Base-by-base conservation (phyloP, 1,140 invertebrate species). In the Danaus plexippus region DNA sequence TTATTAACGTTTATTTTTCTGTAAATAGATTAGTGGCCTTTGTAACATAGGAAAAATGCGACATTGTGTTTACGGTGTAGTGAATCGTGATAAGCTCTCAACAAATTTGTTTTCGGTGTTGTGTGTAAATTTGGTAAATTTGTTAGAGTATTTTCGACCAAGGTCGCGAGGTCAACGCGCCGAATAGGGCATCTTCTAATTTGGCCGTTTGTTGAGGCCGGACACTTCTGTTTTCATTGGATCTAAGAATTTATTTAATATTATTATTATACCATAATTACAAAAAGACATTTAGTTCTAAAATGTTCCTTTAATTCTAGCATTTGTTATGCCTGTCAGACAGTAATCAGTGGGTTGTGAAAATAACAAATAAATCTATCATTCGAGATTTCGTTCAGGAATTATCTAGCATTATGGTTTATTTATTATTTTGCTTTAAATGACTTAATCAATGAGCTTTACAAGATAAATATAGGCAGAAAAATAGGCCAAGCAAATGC, bases 91-190 rank as follows among this genome's bases (percentile, higher is more conserved):
- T 80, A 75, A 83, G 66, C 66, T 63, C 57, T 76, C 66, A 74
- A 80, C 76, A 79, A 76, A 79, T 75, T 73, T 77, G 68, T 72
- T 66, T 66, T 52, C 51, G 47, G 57, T 58, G 68, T 69, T 61
- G 61, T 56, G 69, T 72, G 72, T 75, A 76, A 75, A 77, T 78
- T 82, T 77, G 66, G 73, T 73, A 71, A 73, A 77, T 75, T 77
- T 71, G 66, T 75, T 71, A 73, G 66, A 66, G 71, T 80, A 82
- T 82, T 82, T 80, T 61, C 57, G 67, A 67, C 66, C 70, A 77
- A 80, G 79, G 75, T 70, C 66, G 61, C 12, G 63, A 60, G 77
- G 71, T 82, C 77, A 79, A 57, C 69, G 76, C 40, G 58, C 73
- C 71, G 62, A 74, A 66, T 77, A 73, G 63, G 71, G 69, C 56